Percentiles rank a stretch among this genome's conserved stretches.
Conservation (phyloP, 2,113 vertebrate species). For the Numenius arquata region DNA sequence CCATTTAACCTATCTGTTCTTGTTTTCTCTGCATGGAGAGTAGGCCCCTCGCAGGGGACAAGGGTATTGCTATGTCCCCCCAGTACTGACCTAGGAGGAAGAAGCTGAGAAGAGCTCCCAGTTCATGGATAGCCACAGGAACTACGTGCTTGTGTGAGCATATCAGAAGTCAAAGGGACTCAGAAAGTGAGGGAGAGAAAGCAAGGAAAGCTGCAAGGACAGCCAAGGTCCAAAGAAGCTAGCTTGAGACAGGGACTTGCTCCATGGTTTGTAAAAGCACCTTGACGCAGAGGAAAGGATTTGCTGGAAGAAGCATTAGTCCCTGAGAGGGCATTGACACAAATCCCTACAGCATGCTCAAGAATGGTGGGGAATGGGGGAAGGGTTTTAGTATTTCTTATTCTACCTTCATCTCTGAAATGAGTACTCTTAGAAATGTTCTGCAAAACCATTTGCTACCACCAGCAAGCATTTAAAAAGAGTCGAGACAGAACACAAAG, state of each 20-base stretch:
- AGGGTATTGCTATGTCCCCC: fast-evolving
- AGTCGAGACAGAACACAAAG: background rate
- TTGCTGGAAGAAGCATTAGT: background rate
- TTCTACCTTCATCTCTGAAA: background rate
- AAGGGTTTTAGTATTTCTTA: background rate
- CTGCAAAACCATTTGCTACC: background rate
- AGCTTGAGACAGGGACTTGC: background rate
- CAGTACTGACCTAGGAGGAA: background rate
- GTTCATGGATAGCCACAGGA: background rate
- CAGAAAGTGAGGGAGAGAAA: background rate
- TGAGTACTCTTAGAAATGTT: background rate
- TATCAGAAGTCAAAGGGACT: background rate
- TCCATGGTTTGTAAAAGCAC: background rate
- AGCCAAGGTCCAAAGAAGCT: background rate
- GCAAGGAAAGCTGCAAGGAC: background rate
- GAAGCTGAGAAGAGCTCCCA: background rate
- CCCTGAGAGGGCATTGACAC: background rate
- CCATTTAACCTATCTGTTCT: background rate
- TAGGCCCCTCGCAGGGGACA: background rate
- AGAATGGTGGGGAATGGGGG: background rate
- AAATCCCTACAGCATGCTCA: background rate
- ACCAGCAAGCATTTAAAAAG: background rate
- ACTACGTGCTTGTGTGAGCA: background rate
- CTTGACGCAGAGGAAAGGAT: background rate
- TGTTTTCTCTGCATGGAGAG: background rate